Base-by-base conservation (phyloP, 2,888 invertebrate species). In the Melinaea menophilus region DNA sequence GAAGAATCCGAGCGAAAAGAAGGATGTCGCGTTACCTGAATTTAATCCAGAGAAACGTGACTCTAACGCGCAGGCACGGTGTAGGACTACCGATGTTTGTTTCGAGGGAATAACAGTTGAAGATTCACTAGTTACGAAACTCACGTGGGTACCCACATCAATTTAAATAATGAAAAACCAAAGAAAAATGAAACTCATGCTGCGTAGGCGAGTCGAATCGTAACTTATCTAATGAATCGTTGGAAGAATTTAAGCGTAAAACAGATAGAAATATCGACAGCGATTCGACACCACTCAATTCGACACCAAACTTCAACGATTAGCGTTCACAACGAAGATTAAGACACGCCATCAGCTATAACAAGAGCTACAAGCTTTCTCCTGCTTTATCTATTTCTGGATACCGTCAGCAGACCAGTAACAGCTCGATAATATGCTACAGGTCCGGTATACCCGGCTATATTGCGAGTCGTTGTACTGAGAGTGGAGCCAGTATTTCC, bases 231-330 rank as follows among this genome's bases (percentile, higher is more conserved):
- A 5, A 65, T 60, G 61, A 47, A 54, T 3, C 57, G 61, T 9
- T 71, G 68, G 66, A 62, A 64, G 13, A 55, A 62, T 58, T 41
- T 66, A 34, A 55, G 33, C 11, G 62, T 45, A 12, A 69, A 71
- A 55, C 60, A 69, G 46, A 68, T 71, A 7, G 64, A 61, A 4
- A 62, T 65, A 45, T 61, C 69, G 3, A 55, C 45, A 12, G 63
- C 65, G 13, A 58, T 71, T 11, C 69, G 68, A 7, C 71, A 37
- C 65, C 11, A 60, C 65, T 4, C 65, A 67, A 45, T 45, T 65
- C 58, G 71, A 70, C 31, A 33, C 51, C n/a, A 57, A 64, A 7
- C 46, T 67, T n/a, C 63, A 65, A 37, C 57, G 65, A 5, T 35
- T 62, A 5, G 62, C 63, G 2, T 69, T 66, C 58, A 65, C 69